Evolutionary conservation across 2,888 invertebrate genomes (phyloP).

Genomic region (Rotaria socialis): DNA sequence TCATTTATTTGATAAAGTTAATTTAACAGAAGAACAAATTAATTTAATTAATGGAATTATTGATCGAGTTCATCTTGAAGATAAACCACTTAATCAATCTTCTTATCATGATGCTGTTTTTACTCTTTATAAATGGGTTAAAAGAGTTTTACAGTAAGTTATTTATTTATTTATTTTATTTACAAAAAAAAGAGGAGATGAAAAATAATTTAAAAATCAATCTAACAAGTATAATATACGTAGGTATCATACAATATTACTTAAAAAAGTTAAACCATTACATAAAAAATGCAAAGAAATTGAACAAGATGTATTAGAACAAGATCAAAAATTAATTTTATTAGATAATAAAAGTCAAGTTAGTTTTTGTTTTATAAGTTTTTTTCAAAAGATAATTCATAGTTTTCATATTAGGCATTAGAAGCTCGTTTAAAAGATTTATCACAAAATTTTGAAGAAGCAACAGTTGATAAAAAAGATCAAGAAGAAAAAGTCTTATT

Average conservation of each 20-base stretch:
- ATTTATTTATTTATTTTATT: too few species aligned
- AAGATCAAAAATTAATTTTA: slow-evolving; percentile 57
- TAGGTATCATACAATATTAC: slow-evolving; percentile 57
- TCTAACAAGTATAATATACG: too few species aligned
- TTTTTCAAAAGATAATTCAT: neutral
- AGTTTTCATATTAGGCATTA: slow-evolving; percentile 49
- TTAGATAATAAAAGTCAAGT: slow-evolving; percentile 56
- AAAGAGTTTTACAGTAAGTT: slow-evolving; percentile 54
- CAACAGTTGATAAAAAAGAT: slow-evolving; percentile 59
- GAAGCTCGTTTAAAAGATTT: slow-evolving; percentile 56
- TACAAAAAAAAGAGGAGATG: neutral
- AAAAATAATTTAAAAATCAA: neutral
- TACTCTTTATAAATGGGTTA: slow-evolving; percentile 58
- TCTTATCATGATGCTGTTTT: slow-evolving; percentile 54
- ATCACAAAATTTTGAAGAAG: slow-evolving; percentile 58
- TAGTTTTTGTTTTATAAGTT: neutral
- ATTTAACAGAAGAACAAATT: slow-evolving; percentile 56
- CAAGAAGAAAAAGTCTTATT: slow-evolving; percentile 54
- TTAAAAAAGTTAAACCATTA: slow-evolving; percentile 58
- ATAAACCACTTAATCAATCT: neutral
- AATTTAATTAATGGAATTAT: slow-evolving; percentile 55
- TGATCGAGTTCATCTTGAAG: slow-evolving; percentile 48
- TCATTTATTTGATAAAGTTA: slow-evolving; percentile 57
- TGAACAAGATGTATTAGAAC: slow-evolving; percentile 56
- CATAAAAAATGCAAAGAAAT: slow-evolving; percentile 59